These are phyloP conservation scores for Apamea monoglypha DNA, from an alignment of 2,888 invertebrate genomes.

Conservation along the genomic window DNA sequence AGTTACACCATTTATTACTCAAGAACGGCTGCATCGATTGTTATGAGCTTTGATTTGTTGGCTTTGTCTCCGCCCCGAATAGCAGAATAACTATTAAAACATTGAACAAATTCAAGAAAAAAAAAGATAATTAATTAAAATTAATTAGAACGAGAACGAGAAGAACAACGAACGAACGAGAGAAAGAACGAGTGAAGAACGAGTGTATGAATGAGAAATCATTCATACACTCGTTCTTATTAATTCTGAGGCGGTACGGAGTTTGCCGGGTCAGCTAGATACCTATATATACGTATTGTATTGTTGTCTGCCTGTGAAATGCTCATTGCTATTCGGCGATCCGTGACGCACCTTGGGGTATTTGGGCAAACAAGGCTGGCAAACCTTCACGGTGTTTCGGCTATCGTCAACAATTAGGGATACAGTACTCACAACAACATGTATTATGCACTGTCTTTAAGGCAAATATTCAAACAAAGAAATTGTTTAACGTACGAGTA, in stretches of 20 bases:
- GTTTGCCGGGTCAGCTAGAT: no score
- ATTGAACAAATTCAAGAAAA: no score
- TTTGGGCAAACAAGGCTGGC: conserved; percentile 64
- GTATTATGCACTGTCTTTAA: conserved; percentile 57
- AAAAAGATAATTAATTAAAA: no score
- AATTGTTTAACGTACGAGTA: conserved; percentile 17
- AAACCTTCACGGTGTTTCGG: conserved; percentile 64
- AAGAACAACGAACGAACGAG: no score
- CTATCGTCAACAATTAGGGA: conserved; percentile 64
- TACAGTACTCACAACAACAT: conserved; percentile 58
- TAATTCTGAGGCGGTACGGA: no score
- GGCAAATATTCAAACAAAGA: conserved; percentile 46
- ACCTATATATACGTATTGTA: neutral
- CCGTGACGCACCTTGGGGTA: conserved; percentile 57
- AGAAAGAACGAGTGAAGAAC: no score
- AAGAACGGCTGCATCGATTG: neutral
- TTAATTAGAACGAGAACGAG: no score
- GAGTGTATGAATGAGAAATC: no score
- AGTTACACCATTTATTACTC: neutral
- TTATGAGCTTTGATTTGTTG: neutral
- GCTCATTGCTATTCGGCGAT: conserved; percentile 59
- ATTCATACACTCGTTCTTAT: no score
- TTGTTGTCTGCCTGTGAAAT: conserved; percentile 26
- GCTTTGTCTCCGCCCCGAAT: neutral
- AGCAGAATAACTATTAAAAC: neutral